A percentile compares a stretch with the other conserved stretches of the same genome.
These are phyloP conservation scores for Drosophila santomea DNA, from an alignment of 1,140 invertebrate species.

Conservation along the genomic window DNA sequence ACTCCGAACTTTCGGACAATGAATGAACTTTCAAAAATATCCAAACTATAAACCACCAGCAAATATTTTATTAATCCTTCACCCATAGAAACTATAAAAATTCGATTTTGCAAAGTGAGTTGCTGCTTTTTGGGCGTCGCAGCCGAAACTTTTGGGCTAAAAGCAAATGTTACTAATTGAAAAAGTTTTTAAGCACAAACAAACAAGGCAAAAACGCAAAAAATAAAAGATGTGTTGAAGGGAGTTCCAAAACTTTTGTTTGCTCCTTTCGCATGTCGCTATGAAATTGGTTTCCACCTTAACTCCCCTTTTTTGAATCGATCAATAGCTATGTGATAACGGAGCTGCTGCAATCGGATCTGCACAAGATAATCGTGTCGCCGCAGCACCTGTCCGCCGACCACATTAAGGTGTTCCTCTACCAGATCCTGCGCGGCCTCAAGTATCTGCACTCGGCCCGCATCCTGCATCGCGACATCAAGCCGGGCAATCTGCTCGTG, in stretches of 20 bases:
- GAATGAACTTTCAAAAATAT: neutral
- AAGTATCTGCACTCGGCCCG: constrained; percentile 99
- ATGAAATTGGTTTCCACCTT: constrained; percentile 48
- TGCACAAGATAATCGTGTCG: constrained; percentile 99
- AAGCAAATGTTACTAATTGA: constrained; percentile 68
- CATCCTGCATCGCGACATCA: constrained; percentile 99
- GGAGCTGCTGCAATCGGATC: constrained; percentile 99
- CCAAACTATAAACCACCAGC: neutral
- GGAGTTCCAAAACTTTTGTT: constrained; percentile 17
- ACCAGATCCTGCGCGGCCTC: constrained; percentile 99
- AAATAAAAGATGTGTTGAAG: neutral
- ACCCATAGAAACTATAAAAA: constrained; percentile 2
- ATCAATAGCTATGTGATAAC: constrained; percentile 97
- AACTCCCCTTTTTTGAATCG: constrained; percentile 13
- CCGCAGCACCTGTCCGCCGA: constrained; percentile 98
- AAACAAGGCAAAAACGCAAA: constrained; percentile 44
- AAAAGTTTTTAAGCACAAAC: constrained; percentile 68
- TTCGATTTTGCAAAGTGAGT: constrained; percentile 24
- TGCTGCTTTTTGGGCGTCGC: constrained; percentile 27
- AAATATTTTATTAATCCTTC: constrained; percentile 25
- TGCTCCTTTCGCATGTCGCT: constrained; percentile 14
- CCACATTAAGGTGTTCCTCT: constrained; percentile 99
- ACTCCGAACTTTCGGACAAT: neutral
- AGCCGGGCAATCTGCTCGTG: constrained; percentile 99
- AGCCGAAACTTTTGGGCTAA: constrained; percentile 51